Conservation (phyloP, 37 sponge, comb jelly and placozoan genomes). For the Cladorhizidae sp. region DNA sequence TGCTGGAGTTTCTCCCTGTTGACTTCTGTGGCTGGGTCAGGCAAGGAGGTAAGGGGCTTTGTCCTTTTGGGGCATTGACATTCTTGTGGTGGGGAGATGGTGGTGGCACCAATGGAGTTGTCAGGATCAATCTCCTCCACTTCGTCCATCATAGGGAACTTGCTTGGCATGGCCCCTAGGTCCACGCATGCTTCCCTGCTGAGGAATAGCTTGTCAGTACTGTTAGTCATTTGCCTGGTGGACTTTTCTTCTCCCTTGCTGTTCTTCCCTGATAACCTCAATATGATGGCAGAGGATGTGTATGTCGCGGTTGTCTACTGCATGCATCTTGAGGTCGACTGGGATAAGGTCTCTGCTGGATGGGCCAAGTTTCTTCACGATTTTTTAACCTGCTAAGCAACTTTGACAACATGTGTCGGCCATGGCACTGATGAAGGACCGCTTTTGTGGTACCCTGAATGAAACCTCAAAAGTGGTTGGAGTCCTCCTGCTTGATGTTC, state of each 20-base stretch:
- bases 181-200: conserved; percentile 51
- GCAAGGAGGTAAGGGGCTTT: conserved; percentile 22
- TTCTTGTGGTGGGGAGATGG: neutral
- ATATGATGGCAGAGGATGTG: conserved; percentile 40
- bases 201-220: conserved; percentile 47
- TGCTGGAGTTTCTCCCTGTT: conserved; percentile 51
- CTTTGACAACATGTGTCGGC: conserved; percentile 55
- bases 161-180: conserved; percentile 34
- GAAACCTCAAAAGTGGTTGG: conserved; percentile 44
- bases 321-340: conserved; percentile 44
- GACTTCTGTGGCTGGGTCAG: conserved; percentile 44
- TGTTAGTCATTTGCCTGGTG: conserved; percentile 43
- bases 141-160: conserved; percentile 23
- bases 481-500: conserved; percentile 18
- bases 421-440: conserved; percentile 43
- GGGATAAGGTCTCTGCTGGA: conserved; percentile 40
- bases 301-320: conserved; percentile 45
- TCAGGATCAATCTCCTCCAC: neutral
- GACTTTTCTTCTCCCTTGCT: conserved; percentile 12
- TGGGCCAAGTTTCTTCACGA: conserved; percentile 42
- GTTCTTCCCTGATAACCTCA: conserved; percentile 41
- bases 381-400: conserved; percentile 40
- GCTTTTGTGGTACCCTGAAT: conserved; percentile 12
- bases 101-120: neutral
- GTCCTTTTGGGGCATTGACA: conserved; percentile 12